Evolutionary conservation across 2,113 vertebrate genomes (phyloP), one percentile per base, ranked within the genome.

Genomic region (Cygnus atratus): DNA sequence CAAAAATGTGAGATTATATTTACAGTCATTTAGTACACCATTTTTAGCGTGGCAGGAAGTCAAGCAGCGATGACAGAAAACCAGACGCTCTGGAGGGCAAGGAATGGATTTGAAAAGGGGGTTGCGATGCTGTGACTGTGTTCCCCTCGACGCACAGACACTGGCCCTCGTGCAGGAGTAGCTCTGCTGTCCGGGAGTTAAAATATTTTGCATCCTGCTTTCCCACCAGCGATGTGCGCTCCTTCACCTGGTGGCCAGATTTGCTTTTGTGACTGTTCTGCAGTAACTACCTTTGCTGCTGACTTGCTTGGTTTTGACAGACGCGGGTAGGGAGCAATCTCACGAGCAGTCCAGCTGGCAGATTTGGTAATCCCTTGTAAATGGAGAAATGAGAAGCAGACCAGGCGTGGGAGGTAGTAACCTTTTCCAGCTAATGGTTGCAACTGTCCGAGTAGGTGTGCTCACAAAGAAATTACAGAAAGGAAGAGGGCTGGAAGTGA

Each of bases 221-320:
- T 66, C 29, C 82, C 65, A 0, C 44, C 17, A 4, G 67, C 5
- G 48, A 20, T 1, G 3, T 11, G 11, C 9, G 1, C 22, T 52
- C 59, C 48, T 15, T 26, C 3, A 9, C 50, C 66, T 44, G 26
- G 22, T 44, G 72, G 41, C 39, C 54, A 31, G 26, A 4, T 46
- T 24, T 74, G 37, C 50, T 70, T 11, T 19, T 9, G 37, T 26
- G 20, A 3, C 43, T 0, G 0, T 24, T 44, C 61, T 31, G 55
- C 83, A 26, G 20, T 3, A 62, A 10, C 35, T 11, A 3, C 87
- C 63, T 46, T 28, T n/a, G 46, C 54, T 50, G 18, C 54, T 50
- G 18, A 14, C 71, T 41, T 31, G 4, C 25, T 15, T 31, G 58
- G n/a, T 26, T 81, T 52, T 71, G 31, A 50, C 31, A 58, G 8